Percentiles rank a stretch among this genome's conserved stretches.
phyloP scores from a whole-genome alignment of 2,888 invertebrate species.

The Pycnomerus fuliginosus region DNA sequence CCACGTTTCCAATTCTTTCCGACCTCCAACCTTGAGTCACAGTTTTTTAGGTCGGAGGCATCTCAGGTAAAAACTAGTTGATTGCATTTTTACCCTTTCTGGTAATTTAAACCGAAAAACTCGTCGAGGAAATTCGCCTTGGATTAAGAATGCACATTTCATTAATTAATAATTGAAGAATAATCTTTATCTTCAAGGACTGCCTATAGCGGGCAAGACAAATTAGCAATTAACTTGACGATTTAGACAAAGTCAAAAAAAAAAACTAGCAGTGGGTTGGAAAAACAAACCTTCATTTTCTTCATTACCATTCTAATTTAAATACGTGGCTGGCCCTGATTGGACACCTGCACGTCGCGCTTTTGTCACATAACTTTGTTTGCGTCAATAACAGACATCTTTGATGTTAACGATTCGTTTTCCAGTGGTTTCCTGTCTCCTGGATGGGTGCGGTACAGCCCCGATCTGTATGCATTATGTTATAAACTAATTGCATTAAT shows the following conservation, averaged over 20 bases:
- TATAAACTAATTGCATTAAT: background rate
- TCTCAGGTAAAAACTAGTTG: slow-evolving; percentile 12
- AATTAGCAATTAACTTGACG: slow-evolving; percentile 10
- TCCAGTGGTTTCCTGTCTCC: background rate
- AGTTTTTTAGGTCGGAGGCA: slow-evolving; percentile 4
- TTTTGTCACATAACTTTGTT: too few species aligned
- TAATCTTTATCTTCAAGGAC: background rate
- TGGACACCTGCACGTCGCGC: slow-evolving; percentile 26
- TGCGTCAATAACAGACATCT: too few species aligned
- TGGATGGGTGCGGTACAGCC: background rate
- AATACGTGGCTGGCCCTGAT: slow-evolving; percentile 23
- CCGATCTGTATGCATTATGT: background rate
- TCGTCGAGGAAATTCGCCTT: slow-evolving; percentile 2
- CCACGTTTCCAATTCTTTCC: slow-evolving; percentile 5
- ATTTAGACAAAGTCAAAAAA: too few species aligned
- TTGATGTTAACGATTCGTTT: too few species aligned
- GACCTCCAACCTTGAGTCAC: background rate
- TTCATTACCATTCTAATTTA: too few species aligned
- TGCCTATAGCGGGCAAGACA: slow-evolving; percentile 6
- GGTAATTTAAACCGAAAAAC: slow-evolving; percentile 4
- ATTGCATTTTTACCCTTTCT: slow-evolving; percentile 7
- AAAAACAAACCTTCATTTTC: too few species aligned
- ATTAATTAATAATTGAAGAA: background rate
- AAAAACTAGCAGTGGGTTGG: too few species aligned
- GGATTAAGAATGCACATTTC: slow-evolving; percentile 2